phyloP scores from a whole-genome alignment of 2,888 invertebrate genomes.

The Thymelicus acteon region DNA sequence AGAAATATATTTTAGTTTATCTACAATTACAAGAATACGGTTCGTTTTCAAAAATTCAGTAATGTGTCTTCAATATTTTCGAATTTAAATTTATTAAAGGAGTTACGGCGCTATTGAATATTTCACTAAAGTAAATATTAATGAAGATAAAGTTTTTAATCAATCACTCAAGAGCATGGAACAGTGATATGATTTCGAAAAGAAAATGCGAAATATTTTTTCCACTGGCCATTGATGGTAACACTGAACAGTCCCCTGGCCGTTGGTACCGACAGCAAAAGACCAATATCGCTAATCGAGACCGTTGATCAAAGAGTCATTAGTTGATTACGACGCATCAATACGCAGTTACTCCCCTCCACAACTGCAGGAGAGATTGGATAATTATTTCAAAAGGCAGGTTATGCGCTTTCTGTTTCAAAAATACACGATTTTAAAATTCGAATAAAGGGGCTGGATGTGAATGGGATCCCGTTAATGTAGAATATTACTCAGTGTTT shows the following conservation, averaged over 20 bases:
- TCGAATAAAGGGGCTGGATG: background rate
- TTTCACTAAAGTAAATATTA: background rate
- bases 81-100: too few relatives aligned
- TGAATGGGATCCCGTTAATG: background rate
- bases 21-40: too few relatives aligned
- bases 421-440: slow-evolving; percentile 17
- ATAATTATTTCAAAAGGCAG: slow-evolving; percentile 23
- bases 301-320: slow-evolving; percentile 47
- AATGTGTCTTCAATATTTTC: too few relatives aligned
- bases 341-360: slow-evolving; percentile 43
- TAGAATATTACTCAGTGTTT: slow-evolving; percentile 2
- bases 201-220: slow-evolving; percentile 8
- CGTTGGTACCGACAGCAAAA: slow-evolving; percentile 26
- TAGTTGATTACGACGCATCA: slow-evolving; percentile 51
- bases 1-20: too few relatives aligned
- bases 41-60: too few relatives aligned
- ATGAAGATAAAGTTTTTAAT: background rate
- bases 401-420: slow-evolving; percentile 12
- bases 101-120: too few relatives aligned
- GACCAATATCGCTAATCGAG: slow-evolving; percentile 45
- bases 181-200: slow-evolving; percentile 1
- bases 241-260: slow-evolving; percentile 5
- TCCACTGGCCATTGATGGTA: slow-evolving; percentile 9
- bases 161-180: background rate
- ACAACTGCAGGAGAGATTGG: slow-evolving; percentile 24